Evolutionary conservation across 2,888 invertebrate genomes (phyloP), one percentile per base, ranked within the genome.

Genomic region (Timandra comae): DNA sequence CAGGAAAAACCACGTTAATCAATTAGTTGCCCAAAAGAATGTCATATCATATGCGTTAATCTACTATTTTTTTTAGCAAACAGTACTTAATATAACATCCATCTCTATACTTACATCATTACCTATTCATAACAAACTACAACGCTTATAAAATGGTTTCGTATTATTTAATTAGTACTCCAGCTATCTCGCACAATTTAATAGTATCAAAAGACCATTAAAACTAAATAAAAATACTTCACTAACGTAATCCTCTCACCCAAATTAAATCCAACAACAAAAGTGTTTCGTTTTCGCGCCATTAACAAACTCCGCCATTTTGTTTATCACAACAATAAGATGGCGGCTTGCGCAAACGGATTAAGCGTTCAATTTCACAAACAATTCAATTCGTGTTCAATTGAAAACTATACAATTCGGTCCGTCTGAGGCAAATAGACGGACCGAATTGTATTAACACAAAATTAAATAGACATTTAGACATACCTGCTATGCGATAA

Each of bases 351-450:
- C 58, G 66, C 63, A 63, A 55, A 49, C 66, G 52, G 72, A 71
- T 74, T 66, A 76, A 62, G 62, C 74, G 52, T 58, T 62, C 67
- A 73, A 74, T 77, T 77, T 70, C 58, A 56, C 62, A 62, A 62
- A 57, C 63, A 64, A 64, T 66, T 63, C 65, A 58, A 63, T 62
- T 55, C 56, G 51, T 58, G 49, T 53, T 55, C 47, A 49, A 43
- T 44, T 56, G 46, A 57, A 64, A 63, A 60, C 71, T 58, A 53
- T 63, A 53, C 47, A 64, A 72, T 59, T 63, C 73, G 66, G 76
- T 64, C n/a, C n/a, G n/a, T 50, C 56, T 50, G 55, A 70, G 62
- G 63, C n/a, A n/a, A n/a, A n/a, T n/a, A n/a, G 67, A 50, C 60
- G 61, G 63, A 49, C 58, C 49, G 48, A 49, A 51, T 31, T 29